These are phyloP conservation scores for Holothuria glaberrima DNA, from an alignment of 35 echinoderm and acorn worm species.

Conservation along the genomic window DNA sequence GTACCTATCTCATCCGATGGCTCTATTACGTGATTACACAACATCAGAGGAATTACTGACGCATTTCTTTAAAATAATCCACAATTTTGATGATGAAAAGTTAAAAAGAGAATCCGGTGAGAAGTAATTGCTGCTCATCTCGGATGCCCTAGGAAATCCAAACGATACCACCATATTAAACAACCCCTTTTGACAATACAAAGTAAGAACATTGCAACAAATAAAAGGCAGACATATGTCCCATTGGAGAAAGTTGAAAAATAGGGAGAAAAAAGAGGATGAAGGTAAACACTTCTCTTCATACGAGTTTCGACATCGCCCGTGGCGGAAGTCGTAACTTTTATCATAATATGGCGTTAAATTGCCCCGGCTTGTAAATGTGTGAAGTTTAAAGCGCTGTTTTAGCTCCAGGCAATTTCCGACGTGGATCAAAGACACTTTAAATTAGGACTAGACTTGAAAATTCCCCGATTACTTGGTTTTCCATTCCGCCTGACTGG, in stretches of 20 bases:
- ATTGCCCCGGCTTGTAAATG: constrained; percentile 55
- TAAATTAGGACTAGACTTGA: constrained; percentile 44
- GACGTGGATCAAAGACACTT: constrained; percentile 50
- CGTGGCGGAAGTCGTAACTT: constrained; percentile 56
- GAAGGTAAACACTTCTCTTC: constrained; percentile 22
- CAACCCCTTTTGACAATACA: too few species aligned
- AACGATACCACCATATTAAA: too few species aligned
- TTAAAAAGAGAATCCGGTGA: too few species aligned
- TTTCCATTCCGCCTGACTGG: constrained; percentile 40
- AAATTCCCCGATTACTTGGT: constrained; percentile 44
- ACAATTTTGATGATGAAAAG: too few species aligned
- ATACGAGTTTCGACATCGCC: constrained; percentile 50
- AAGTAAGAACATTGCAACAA: too few species aligned
- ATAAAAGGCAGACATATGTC: too few species aligned
- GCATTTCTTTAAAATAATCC: too few species aligned
- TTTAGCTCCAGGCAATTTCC: constrained; percentile 51
- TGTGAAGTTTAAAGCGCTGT: constrained; percentile 57
- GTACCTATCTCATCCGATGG: too few species aligned
- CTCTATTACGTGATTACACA: too few species aligned
- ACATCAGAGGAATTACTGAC: too few species aligned
- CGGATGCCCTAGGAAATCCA: too few species aligned
- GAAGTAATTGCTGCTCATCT: too few species aligned
- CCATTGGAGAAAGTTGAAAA: not conserved
- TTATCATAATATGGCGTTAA: constrained; percentile 64
- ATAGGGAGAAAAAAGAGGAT: constrained; percentile 1